Evolutionary conservation across 2,797 vertebrate genomes (phyloP), one percentile per base, ranked within the genome.

Genomic region (Sebastes goodei): DNA sequence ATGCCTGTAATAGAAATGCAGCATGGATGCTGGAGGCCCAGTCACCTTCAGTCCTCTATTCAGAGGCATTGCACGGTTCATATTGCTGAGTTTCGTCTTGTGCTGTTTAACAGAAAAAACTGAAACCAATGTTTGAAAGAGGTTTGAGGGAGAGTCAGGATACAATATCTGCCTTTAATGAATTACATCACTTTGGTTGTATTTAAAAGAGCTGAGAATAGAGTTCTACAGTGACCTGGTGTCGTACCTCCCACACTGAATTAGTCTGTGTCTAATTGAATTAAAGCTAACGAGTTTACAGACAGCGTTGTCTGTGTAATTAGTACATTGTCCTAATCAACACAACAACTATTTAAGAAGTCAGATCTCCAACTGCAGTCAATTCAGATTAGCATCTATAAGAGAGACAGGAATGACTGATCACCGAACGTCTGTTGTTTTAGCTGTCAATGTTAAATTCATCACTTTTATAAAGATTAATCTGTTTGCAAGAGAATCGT

Each of bases 231-330:
- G 15, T 10, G 23, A 89, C 80, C 72, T 70, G 76, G 35, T 0
- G 83, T 66, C 61, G 63, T 27, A 74, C 80, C 66, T 42, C 89
- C 76, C 73, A 61, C 85, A 75, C 56, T 76, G 61, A 83, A 75
- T 84, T 84, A 56, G 72, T 78, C 60, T 71, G 81, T 66, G 83
- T 88, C 86, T 95, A 93, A 95, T 88, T 92, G 87, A 94, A 92
- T 91, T 90, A 86, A 86, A 92, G 75, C 89, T 92, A 93, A 95
- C 90, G 84, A 86, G 77, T 92, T 92, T 90, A 90, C 87, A 90
- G 89, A 89, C 89, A 88, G 83, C 77, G 53, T 32, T 68, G 80
- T 82, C 70, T 66, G 74, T 27, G 29, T 86, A 77, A 92, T 89
- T 84, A 86, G 68, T 56, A 46, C 74, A 75, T 76, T 68, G 74